Conservation (phyloP, 2,888 invertebrate species). For the Platypus cylindrus region DNA sequence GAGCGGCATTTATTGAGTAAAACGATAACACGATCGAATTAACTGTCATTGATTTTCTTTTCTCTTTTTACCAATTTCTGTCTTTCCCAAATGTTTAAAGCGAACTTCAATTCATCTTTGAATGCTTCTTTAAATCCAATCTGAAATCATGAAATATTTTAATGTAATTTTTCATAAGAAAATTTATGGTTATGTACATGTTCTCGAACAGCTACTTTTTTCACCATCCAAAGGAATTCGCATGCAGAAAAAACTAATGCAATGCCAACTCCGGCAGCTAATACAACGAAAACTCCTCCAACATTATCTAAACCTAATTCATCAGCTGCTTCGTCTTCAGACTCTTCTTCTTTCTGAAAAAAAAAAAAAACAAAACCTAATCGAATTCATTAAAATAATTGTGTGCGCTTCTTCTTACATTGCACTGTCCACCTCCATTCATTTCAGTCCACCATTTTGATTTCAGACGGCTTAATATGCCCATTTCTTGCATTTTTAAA, state of each 20-base stretch:
- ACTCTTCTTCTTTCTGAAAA: constrained; percentile 21
- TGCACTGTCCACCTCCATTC: constrained; percentile 47
- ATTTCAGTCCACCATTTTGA: constrained; percentile 83
- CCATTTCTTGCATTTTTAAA: constrained; percentile 80
- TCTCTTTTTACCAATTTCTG: constrained; percentile 39
- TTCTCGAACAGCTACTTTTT: constrained; percentile 62
- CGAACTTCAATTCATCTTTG: constrained; percentile 56
- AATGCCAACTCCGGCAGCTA: constrained; percentile 57
- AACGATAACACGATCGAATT: no score
- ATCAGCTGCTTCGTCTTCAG: constrained; percentile 32
- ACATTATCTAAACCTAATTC: constrained; percentile 74
- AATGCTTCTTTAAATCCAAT: constrained; percentile 57
- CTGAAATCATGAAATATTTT: constrained; percentile 36
- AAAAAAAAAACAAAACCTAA: not conserved
- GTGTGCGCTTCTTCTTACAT: constrained; percentile 26
- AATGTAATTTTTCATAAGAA: not conserved
- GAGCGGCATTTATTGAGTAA: no score
- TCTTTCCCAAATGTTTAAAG: constrained; percentile 56
- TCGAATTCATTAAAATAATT: not conserved
- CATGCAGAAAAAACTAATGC: constrained; percentile 63
- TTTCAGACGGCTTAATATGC: constrained; percentile 67
- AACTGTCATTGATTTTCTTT: no score
- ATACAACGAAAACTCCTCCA: constrained; percentile 82
- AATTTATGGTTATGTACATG: constrained; percentile 47
- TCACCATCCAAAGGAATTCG: constrained; percentile 78